Conservation (phyloP, 2,888 invertebrate species). For the Gortyna flavago region DNA sequence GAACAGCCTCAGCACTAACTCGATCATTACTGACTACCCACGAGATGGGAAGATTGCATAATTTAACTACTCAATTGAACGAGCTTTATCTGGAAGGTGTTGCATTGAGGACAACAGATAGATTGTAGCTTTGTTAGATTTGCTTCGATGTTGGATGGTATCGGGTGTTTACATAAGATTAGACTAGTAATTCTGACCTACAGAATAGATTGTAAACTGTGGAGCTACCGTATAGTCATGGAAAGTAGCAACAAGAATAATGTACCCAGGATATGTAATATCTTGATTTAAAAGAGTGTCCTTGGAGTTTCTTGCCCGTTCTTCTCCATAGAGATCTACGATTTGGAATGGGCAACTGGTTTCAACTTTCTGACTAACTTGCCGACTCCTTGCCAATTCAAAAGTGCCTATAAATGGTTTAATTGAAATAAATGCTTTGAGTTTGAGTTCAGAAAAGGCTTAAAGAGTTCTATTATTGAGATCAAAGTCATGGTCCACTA, state of each 20-base stretch:
- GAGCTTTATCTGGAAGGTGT: slow-evolving; percentile 46
- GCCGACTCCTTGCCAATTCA: background rate
- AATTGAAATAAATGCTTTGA: too few relatives aligned
- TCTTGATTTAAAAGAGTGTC: background rate
- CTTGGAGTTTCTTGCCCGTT: background rate
- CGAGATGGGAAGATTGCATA: slow-evolving; percentile 70
- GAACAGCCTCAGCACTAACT: slow-evolving; percentile 56
- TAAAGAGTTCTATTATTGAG: too few relatives aligned
- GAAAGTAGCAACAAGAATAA: background rate
- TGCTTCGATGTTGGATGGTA: slow-evolving; percentile 23
- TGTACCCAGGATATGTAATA: background rate
- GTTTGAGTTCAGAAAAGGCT: background rate
- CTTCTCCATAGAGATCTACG: background rate
- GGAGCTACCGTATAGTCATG: background rate
- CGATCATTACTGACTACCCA: slow-evolving; percentile 70
- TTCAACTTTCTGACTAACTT: background rate
- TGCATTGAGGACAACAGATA: slow-evolving; percentile 51
- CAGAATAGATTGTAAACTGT: background rate
- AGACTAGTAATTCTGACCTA: slow-evolving; percentile 11
- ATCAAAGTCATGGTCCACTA: too few relatives aligned
- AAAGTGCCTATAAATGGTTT: too few relatives aligned
- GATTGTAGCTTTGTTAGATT: slow-evolving; percentile 43
- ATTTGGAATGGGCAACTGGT: background rate
- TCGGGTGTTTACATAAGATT: slow-evolving; percentile 35
- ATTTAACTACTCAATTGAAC: slow-evolving; percentile 67